Base-by-base conservation (phyloP, 2,888 invertebrate genomes). In the Campoplex nolae region DNA sequence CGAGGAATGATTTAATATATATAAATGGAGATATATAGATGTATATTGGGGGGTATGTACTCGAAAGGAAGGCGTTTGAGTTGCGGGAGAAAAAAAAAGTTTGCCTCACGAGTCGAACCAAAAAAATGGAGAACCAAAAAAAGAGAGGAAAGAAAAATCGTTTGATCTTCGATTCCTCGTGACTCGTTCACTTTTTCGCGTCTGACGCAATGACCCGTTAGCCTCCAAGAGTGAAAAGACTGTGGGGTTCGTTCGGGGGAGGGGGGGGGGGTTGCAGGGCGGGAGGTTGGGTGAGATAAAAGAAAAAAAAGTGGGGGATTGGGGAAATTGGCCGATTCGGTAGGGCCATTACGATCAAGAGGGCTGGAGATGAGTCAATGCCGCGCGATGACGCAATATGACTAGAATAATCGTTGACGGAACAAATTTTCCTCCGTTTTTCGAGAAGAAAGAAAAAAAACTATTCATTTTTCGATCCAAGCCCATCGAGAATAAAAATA, bases 151-250 rank as follows among this genome's bases (percentile, higher is more conserved):
- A 38, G 48, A 82, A 79, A 65, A 32, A 42, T 73, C 83, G 76
- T 85, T 85, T 88, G 83, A 83, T 88, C 83, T 85, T 85, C 77
- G 83, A 85, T 85, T 84, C 85, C 71, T 78, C 74, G 73, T 74
- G 79, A 67, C 56, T 73, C 54, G 78, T 77, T 85, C 58, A 73
- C 73, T 83, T 76, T 76, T 80, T 56, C 87, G 65, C 78, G 35
- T 85, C 83, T 86, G 86, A 87, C 87, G 87, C 86, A 88, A 86
- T 85, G 89, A 89, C 83, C 85, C 85, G 79, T 81, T 70, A 78
- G 65, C 77, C 78, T 74, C 28, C 42, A n/a, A 51, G 54, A 32
- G 54, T 42, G 54, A 35, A 82, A 54, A 45, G 56, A 35, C 67
- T 45, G 68, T 45, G 68, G 54, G 56, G 42, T n/a, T 28, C 28